Conservation (phyloP, 2,888 invertebrate genomes). For the Neoitamus cyanurus region DNA sequence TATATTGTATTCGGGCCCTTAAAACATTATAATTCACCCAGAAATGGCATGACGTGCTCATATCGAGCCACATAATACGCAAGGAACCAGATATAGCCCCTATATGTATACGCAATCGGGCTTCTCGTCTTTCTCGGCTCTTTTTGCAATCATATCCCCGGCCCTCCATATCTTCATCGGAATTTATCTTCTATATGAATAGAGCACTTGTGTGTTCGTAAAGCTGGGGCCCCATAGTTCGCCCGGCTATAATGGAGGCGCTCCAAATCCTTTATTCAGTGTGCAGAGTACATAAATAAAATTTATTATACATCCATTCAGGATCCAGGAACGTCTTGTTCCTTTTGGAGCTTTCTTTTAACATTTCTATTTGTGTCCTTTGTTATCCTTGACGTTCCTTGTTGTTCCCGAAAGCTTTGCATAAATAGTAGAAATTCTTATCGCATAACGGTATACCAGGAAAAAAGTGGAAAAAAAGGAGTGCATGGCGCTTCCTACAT, state of each 20-base stretch:
- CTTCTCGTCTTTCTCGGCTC: neutral
- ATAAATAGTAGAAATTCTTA: constrained; percentile 49
- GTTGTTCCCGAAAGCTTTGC: constrained; percentile 50
- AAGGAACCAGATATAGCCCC: constrained; percentile 5
- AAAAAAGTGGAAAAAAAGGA: constrained; percentile 33
- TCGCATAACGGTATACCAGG: constrained; percentile 24
- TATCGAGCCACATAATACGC: constrained; percentile 28
- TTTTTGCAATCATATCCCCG: constrained; percentile 31
- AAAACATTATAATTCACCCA: constrained; percentile 40
- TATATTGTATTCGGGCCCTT: constrained; percentile 37
- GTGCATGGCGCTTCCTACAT: constrained; percentile 33
- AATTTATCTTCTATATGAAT: constrained; percentile 21
- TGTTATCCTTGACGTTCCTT: constrained; percentile 46
- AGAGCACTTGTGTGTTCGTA: neutral
- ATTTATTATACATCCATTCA: constrained; percentile 38
- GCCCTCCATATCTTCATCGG: constrained; percentile 13
- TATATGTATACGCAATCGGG: neutral
- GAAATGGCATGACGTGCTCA: constrained; percentile 11
- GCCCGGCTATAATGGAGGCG: constrained; percentile 18
- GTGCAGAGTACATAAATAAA: constrained; percentile 43
- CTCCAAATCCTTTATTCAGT: constrained; percentile 44
- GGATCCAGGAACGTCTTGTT: constrained; percentile 26
- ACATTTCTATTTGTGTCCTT: constrained; percentile 48
- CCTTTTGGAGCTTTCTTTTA: constrained; percentile 42
- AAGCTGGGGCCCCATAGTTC: neutral